phyloP scores from a whole-genome alignment of 2,888 invertebrate species.

The Orgyia antiqua region DNA sequence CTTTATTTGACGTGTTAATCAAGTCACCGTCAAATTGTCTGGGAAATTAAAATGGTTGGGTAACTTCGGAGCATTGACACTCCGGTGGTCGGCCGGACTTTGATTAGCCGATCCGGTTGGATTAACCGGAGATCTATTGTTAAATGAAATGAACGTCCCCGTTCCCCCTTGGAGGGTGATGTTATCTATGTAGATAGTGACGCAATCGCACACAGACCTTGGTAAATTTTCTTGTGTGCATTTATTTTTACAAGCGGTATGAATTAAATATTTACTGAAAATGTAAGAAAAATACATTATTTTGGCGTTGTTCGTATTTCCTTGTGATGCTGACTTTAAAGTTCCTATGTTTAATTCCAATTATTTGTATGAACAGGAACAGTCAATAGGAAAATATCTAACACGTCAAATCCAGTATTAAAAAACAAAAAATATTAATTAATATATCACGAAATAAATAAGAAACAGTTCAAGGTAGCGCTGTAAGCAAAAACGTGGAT shows the following conservation, averaged over 20 bases:
- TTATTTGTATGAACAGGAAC: too few species aligned
- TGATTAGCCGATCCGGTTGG: slow-evolving; percentile 21
- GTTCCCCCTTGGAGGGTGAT: slow-evolving; percentile 3
- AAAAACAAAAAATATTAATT: too few species aligned
- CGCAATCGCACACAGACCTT: slow-evolving; percentile 5
- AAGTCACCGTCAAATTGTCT: slow-evolving; percentile 25
- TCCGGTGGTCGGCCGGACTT: slow-evolving; percentile 20
- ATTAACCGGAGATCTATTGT: slow-evolving; percentile 30
- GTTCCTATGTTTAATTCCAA: too few species aligned
- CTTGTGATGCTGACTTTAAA: too few species aligned
- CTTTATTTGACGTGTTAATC: slow-evolving; percentile 17
- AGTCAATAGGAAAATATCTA: too few species aligned
- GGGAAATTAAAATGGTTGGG: slow-evolving; percentile 28
- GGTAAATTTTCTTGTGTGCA: slow-evolving; percentile 7
- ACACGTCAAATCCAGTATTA: too few species aligned
- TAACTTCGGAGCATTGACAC: slow-evolving; percentile 14
- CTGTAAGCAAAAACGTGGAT: too few species aligned
- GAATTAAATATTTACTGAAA: too few species aligned
- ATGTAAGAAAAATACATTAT: too few species aligned
- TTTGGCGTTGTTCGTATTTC: too few species aligned
- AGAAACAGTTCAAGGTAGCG: too few species aligned
- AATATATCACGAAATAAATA: too few species aligned
- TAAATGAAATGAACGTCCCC: slow-evolving; percentile 21
- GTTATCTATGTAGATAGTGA: slow-evolving; percentile 12
- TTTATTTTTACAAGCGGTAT: slow-evolving; percentile 9